These are phyloP conservation scores for Aspidiotus rigidus DNA, from an alignment of 2,888 invertebrate genomes.

Conservation along the genomic window DNA sequence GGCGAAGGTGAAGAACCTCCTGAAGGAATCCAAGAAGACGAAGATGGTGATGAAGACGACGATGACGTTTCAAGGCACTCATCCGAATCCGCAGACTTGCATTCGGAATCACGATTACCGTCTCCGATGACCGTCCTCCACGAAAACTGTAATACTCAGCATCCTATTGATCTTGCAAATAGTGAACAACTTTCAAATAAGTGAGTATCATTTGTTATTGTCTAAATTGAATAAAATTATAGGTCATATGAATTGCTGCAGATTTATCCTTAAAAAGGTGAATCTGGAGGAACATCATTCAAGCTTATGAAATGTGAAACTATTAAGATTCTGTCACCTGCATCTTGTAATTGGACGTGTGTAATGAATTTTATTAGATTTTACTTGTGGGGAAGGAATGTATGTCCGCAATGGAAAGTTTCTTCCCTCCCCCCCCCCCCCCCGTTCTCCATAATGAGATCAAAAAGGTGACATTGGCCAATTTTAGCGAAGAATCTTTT, in stretches of 20 bases:
- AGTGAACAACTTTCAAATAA: slow-evolving; percentile 23
- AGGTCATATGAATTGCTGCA: no score
- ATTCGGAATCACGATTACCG: slow-evolving; percentile 34
- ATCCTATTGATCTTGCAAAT: slow-evolving; percentile 28
- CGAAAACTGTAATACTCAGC: slow-evolving; percentile 28
- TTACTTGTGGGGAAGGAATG: no score
- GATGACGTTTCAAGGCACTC: slow-evolving; percentile 39
- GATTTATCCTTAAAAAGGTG: not conserved
- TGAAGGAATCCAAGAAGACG: slow-evolving; percentile 43
- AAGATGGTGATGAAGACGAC: slow-evolving; percentile 42
- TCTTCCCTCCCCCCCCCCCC: no score
- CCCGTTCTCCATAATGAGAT: no score
- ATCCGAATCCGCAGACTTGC: slow-evolving; percentile 33
- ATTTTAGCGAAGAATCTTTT: no score
- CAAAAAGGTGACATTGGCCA: no score
- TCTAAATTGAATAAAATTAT: not conserved
- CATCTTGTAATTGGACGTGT: no score
- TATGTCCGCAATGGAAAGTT: no score
- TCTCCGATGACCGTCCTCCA: slow-evolving; percentile 35
- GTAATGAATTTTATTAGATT: no score
- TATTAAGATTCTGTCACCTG: no score
- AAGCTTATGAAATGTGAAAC: no score
- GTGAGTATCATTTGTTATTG: slow-evolving; percentile 13
- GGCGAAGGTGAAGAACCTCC: slow-evolving; percentile 45
- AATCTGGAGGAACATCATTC: no score